Evolutionary conservation across 2,888 invertebrate species (phyloP).

Genomic region (Oxyteleia sp.): DNA sequence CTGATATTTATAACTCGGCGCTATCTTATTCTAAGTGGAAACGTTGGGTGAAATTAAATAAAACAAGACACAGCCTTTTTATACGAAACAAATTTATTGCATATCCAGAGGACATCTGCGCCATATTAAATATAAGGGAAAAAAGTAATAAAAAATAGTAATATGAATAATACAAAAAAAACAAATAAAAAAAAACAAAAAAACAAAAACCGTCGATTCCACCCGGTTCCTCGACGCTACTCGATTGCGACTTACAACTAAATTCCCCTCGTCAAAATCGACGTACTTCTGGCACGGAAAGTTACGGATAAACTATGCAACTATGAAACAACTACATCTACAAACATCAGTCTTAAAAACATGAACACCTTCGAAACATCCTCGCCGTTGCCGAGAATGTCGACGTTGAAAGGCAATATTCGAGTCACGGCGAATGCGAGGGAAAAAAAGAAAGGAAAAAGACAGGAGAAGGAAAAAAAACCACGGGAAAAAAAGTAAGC

Average conservation of each 20-base stretch:
- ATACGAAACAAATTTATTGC: constrained; percentile 35
- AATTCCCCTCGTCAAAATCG: constrained; percentile 18
- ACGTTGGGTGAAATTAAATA: too few species aligned
- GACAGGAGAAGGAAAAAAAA: too few species aligned
- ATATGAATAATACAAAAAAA: neutral
- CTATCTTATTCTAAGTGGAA: too few species aligned
- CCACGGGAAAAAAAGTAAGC: neutral
- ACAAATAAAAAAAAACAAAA: constrained; percentile 2
- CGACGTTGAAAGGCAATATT: neutral
- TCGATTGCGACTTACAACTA: constrained; percentile 26
- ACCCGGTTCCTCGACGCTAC: constrained; percentile 12
- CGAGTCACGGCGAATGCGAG: too few species aligned
- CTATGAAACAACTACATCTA: constrained; percentile 51
- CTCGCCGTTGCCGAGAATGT: neutral
- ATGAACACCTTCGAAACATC: constrained; percentile 34
- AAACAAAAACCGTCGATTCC: neutral
- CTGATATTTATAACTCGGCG: too few species aligned
- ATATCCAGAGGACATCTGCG: constrained; percentile 23
- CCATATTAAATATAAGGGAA: too few species aligned
- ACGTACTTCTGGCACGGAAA: constrained; percentile 23
- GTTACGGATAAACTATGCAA: constrained; percentile 53
- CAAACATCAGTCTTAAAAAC: constrained; percentile 54
- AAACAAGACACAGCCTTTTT: neutral
- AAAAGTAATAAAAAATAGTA: too few species aligned
- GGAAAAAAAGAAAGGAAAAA: too few species aligned